Conservation (phyloP, 2,888 invertebrate species). For the Notocelia uddmanniana region DNA sequence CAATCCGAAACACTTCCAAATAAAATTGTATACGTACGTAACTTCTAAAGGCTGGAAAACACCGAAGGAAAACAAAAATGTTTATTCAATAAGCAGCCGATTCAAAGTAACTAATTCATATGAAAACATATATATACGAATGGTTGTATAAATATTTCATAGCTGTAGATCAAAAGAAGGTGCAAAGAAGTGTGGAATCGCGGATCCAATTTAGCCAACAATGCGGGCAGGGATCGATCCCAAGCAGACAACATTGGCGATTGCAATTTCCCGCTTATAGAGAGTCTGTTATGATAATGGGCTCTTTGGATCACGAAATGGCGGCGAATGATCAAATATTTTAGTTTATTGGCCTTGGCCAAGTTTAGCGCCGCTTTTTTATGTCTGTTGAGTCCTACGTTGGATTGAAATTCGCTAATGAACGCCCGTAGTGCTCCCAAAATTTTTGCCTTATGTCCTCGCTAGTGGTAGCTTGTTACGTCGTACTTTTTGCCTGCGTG, state of each 20-base stretch:
- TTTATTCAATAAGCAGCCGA: neutral
- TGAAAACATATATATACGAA: slow-evolving; percentile 14
- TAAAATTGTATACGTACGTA: neutral
- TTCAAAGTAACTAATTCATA: neutral
- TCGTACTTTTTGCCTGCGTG: too few species aligned
- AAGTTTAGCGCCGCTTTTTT: slow-evolving; percentile 13
- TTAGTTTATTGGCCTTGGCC: slow-evolving; percentile 39
- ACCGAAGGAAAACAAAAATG: too few species aligned
- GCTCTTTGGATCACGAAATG: slow-evolving; percentile 41
- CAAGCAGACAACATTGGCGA: slow-evolving; percentile 39
- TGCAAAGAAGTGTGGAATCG: slow-evolving; percentile 40
- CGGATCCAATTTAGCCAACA: slow-evolving; percentile 44
- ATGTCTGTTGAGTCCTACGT: too few species aligned
- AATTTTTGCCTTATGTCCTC: too few species aligned
- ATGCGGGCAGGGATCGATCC: slow-evolving; percentile 37
- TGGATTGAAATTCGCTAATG: too few species aligned
- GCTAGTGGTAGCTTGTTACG: too few species aligned
- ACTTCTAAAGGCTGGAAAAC: neutral
- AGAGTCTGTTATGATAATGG: slow-evolving; percentile 44
- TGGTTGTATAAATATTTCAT: slow-evolving; percentile 35
- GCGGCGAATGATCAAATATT: slow-evolving; percentile 40
- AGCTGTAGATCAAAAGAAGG: slow-evolving; percentile 36
- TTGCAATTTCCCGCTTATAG: slow-evolving; percentile 41
- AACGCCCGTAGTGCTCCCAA: too few species aligned
- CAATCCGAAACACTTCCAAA: too few species aligned